A percentile compares a stretch with the other conserved stretches of the same genome.
Evolutionary conservation across 2,888 invertebrate genomes (phyloP).

Genomic region (Parnassius glacialis): DNA sequence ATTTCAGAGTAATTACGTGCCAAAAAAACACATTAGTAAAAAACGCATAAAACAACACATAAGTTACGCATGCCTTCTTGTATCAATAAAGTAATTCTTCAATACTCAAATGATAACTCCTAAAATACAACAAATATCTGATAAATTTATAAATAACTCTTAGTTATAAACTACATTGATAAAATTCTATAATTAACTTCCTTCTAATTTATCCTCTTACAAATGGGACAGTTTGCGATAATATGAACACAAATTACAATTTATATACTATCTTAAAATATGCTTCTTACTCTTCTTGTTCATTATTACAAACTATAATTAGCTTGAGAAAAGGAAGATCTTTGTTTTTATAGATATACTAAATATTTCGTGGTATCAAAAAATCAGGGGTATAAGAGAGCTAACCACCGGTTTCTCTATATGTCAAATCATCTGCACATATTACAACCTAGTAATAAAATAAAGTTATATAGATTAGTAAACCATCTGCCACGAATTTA

Average conservation of each 20-base stretch:
- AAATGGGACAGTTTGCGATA: slow-evolving; percentile 29
- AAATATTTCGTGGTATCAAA: too few species aligned
- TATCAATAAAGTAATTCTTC: slow-evolving; percentile 12
- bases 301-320: slow-evolving; percentile 7
- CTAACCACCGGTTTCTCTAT: too few species aligned
- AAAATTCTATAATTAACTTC: slow-evolving; percentile 23
- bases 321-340: background rate
- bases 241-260: slow-evolving; percentile 31
- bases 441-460: too few species aligned
- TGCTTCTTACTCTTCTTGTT: slow-evolving; percentile 4
- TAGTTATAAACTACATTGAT: slow-evolving; percentile 18
- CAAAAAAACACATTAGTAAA: too few species aligned
- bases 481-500: too few species aligned
- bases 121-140: slow-evolving; percentile 15
- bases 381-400: too few species aligned
- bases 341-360: too few species aligned
- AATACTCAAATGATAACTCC: slow-evolving; percentile 11
- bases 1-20: too few species aligned
- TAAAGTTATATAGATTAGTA: too few species aligned
- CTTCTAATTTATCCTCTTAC: slow-evolving; percentile 19
- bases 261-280: slow-evolving; percentile 22
- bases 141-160: slow-evolving; percentile 20
- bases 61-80: slow-evolving; percentile 4
- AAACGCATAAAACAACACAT: too few species aligned
- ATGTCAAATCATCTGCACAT: too few species aligned